Conservation (phyloP, 2,113 vertebrate genomes). For the Telmatochromis sp. region DNA sequence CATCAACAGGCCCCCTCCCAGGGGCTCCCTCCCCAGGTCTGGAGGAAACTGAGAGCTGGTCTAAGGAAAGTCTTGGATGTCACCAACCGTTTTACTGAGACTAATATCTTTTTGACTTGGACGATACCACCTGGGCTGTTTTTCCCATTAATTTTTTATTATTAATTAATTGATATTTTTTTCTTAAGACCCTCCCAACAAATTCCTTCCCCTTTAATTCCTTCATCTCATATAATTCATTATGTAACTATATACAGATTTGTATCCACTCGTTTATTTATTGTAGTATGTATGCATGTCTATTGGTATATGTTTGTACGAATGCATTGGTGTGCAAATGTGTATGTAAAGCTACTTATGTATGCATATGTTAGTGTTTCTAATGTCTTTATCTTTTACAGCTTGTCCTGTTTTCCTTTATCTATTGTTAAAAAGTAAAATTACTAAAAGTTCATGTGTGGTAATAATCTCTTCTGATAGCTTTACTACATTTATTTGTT, state of each 20-base stretch:
- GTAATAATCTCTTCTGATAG: neutral
- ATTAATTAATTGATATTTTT: fast-evolving
- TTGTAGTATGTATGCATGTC: neutral
- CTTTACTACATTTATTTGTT: neutral
- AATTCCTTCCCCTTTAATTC: neutral
- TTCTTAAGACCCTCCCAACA: neutral
- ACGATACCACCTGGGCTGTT: neutral
- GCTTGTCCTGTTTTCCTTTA: neutral
- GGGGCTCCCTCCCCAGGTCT: neutral
- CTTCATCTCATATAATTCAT: neutral
- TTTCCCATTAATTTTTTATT: neutral
- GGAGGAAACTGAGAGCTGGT: neutral
- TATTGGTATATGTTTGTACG: neutral
- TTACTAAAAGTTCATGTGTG: neutral
- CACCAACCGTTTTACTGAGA: neutral
- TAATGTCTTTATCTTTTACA: neutral
- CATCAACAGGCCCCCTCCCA: neutral
- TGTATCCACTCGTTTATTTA: neutral
- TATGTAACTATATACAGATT: neutral
- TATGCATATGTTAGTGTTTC: neutral
- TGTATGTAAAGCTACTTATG: fast-evolving
- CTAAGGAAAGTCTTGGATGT: neutral
- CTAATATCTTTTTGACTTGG: neutral
- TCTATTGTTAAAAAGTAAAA: neutral
- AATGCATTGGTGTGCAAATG: neutral